These are phyloP conservation scores for Rutilus rutilus DNA, from an alignment of 2,113 vertebrate genomes.

Conservation along the genomic window DNA sequence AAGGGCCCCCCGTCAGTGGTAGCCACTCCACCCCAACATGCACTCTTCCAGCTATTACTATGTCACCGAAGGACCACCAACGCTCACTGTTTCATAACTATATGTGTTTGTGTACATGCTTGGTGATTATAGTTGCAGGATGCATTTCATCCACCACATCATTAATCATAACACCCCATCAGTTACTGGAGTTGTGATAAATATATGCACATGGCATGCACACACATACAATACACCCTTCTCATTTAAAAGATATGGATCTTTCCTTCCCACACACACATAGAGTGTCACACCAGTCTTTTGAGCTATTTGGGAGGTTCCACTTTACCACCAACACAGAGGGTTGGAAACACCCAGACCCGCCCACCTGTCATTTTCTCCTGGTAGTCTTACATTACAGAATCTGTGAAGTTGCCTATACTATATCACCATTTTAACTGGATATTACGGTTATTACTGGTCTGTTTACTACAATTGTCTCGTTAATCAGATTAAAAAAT, in stretches of 20 bases:
- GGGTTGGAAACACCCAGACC: constrained; percentile 25
- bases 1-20: constrained; percentile 64
- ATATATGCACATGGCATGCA: constrained; percentile 41
- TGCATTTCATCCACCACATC: constrained; percentile 56
- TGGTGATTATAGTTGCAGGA: constrained; percentile 54
- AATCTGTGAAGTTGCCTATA: neutral
- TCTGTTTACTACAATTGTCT: neutral
- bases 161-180: constrained; percentile 70
- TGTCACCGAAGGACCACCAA: constrained; percentile 71
- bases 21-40: constrained; percentile 60
- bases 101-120: constrained; percentile 50
- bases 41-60: constrained; percentile 67
- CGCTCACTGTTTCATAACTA: constrained; percentile 57
- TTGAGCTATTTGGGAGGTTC: constrained; percentile 43
- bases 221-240: constrained; percentile 15
- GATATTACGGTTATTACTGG: neutral
- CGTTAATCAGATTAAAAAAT: neutral
- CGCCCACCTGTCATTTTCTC: constrained; percentile 34
- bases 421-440: neutral
- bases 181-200: constrained; percentile 53
- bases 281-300: constrained; percentile 10
- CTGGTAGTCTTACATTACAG: constrained; percentile 17
- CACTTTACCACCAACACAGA: constrained; percentile 37
- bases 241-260: neutral
- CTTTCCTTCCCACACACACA: constrained; percentile 2